Conservation (phyloP, 2,113 vertebrate species). For the zebrafish (Danio rerio) region GRCz12tu NC_133178.1:64238001-64238500, state of each 20-base stretch:
- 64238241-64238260: neutral
- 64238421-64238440: neutral
- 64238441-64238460: neutral
- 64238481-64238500: too few species aligned
- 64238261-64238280: constrained; percentile 4
- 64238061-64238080: too few species aligned
- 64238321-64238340: constrained; percentile 4
- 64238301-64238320: constrained; percentile 2
- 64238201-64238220: neutral
- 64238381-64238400: neutral
- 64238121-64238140: too few species aligned
- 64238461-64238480: neutral
- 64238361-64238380: neutral
- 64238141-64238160: neutral
- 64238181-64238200: too few species aligned
- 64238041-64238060: too few species aligned
- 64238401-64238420: neutral
- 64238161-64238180: too few species aligned
- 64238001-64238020: too few species aligned
- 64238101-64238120: too few species aligned
- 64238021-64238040: too few species aligned
- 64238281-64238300: constrained; percentile 1
- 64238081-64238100: too few species aligned
- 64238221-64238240: constrained; percentile 22
- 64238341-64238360: neutral